Percentiles rank a stretch among this genome's conserved stretches.
Conservation (phyloP, 2,113 vertebrate species). For the Numenius arquata region DNA sequence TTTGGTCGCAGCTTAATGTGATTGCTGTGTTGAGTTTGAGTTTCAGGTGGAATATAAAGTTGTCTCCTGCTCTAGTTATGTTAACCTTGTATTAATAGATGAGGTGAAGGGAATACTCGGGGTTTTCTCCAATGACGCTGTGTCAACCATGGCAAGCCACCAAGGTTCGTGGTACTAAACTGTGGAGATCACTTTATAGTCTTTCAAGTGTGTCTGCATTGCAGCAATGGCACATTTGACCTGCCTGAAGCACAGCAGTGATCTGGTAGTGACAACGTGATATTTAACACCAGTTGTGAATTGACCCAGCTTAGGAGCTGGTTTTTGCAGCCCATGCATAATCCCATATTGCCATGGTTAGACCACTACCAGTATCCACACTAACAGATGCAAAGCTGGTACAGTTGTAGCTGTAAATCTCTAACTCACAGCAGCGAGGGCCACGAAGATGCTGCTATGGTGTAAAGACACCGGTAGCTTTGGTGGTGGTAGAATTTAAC, state of each 20-base stretch:
- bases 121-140: neutral
- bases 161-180: neutral
- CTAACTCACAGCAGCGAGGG: neutral
- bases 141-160: neutral
- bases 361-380: neutral
- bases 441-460: neutral
- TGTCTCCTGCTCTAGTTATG: neutral
- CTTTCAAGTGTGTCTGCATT: neutral
- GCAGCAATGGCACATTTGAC: neutral
- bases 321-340: conserved; percentile 11
- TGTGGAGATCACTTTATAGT: neutral
- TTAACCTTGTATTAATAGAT: neutral
- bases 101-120: neutral
- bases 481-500: neutral
- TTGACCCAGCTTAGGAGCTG: neutral
- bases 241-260: neutral
- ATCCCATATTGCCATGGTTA: neutral
- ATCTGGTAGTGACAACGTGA: neutral
- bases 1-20: neutral
- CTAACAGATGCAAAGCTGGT: neutral
- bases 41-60: neutral
- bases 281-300: conserved; percentile 18
- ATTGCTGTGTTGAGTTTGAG: neutral
- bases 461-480: neutral
- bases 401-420: neutral